phyloP scores from a whole-genome alignment of 2,797 vertebrate species.

The Borostomias antarcticus region DNA sequence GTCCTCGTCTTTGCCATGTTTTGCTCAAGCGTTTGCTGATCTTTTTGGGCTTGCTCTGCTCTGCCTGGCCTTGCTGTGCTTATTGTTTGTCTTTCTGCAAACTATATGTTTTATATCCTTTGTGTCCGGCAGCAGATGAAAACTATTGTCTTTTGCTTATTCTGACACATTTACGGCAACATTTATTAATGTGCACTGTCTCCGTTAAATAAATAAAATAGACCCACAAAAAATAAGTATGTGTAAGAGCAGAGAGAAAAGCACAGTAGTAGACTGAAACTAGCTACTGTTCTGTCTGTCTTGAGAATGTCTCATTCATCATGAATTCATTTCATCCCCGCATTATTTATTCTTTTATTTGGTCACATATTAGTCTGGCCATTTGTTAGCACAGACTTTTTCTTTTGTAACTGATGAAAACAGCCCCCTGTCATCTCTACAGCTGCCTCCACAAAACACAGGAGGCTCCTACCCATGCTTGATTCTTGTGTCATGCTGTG shows the following conservation, averaged over 20 bases:
- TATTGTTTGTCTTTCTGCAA: too few species aligned
- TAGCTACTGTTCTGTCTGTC: background rate
- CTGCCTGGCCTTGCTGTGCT: too few species aligned
- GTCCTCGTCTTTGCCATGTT: too few species aligned
- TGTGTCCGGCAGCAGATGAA: too few species aligned
- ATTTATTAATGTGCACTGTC: too few species aligned
- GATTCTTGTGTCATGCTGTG: slow-evolving; percentile 44
- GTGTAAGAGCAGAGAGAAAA: background rate
- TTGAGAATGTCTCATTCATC: background rate
- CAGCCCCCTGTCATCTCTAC: slow-evolving; percentile 39
- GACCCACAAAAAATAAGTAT: too few species aligned
- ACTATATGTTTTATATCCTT: too few species aligned
- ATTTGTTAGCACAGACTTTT: background rate
- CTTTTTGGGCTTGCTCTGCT: too few species aligned
- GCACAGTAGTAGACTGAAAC: background rate
- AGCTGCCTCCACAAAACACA: slow-evolving; percentile 56
- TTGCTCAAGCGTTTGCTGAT: too few species aligned
- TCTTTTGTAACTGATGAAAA: slow-evolving; percentile 28
- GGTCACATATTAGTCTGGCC: background rate
- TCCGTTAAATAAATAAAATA: too few species aligned
- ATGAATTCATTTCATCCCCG: background rate
- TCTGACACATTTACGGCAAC: too few species aligned
- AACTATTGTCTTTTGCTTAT: too few species aligned
- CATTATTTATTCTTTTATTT: background rate
- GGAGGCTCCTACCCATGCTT: slow-evolving; percentile 11